phyloP scores from a whole-genome alignment of 2,797 vertebrate species.

The Acanthurus leucopareius region DNA sequence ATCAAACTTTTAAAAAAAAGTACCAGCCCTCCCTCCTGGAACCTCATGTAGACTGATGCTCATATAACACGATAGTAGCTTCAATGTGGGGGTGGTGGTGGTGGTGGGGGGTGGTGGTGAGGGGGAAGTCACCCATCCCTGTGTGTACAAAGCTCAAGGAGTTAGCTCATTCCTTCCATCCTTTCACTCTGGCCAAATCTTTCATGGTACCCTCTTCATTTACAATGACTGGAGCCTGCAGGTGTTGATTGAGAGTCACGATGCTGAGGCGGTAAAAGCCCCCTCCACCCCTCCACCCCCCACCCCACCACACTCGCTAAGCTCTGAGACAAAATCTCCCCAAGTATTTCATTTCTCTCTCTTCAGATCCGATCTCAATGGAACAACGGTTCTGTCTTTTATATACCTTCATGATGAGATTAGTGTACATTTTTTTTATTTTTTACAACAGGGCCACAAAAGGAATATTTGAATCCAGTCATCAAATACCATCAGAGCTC shows the following conservation, averaged over 20 bases:
- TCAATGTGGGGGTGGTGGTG: constrained; percentile 14
- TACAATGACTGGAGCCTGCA: constrained; percentile 71
- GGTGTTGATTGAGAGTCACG: constrained; percentile 80
- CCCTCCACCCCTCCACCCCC: not conserved
- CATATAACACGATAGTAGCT: constrained; percentile 70
- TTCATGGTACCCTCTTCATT: constrained; percentile 79
- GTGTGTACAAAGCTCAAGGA: constrained; percentile 75
- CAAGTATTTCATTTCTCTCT: constrained; percentile 48
- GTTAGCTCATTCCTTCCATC: constrained; percentile 76
- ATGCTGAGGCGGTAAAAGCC: constrained; percentile 59
- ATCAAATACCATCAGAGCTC: constrained; percentile 9
- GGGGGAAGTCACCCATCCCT: constrained; percentile 50
- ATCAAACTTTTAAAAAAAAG: constrained; percentile 1
- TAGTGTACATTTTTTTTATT: too few relatives aligned
- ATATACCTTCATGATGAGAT: not conserved
- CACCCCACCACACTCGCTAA: constrained; percentile 10
- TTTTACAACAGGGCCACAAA: constrained; percentile 5
- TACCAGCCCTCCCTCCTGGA: constrained; percentile 41
- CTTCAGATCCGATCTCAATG: constrained; percentile 29
- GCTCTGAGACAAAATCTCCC: constrained; percentile 27
- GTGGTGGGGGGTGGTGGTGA: too few relatives aligned
- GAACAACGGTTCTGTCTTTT: not conserved
- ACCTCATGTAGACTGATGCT: constrained; percentile 55
- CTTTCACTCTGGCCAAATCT: constrained; percentile 68
- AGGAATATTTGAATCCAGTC: not conserved